Percentiles rank a stretch among this genome's conserved stretches.
Conservation (phyloP, 2,797 vertebrate species). For the Oreortyx pictus region DNA sequence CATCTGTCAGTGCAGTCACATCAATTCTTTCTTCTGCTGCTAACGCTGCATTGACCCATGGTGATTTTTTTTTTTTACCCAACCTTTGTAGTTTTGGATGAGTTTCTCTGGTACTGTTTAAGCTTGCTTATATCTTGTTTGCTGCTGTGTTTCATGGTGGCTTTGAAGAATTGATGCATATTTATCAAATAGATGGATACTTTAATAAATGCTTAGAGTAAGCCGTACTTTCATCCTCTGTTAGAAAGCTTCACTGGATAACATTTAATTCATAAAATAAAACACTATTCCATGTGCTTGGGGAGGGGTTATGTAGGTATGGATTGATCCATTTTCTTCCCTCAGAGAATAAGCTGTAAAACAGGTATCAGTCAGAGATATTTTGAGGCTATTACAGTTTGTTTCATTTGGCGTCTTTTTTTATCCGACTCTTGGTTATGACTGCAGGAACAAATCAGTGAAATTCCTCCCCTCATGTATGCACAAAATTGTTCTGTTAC, state of each 20-base stretch:
- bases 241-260: background rate
- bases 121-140: background rate
- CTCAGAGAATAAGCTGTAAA: background rate
- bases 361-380: background rate
- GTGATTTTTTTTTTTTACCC: background rate
- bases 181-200: background rate
- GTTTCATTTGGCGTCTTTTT: slow-evolving; percentile 2
- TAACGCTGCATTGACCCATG: background rate
- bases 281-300: background rate
- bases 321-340: background rate
- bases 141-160: background rate
- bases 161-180: slow-evolving; percentile 26
- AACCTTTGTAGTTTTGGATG: slow-evolving; percentile 2
- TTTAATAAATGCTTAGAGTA: slow-evolving; percentile 7
- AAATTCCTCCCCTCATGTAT: background rate
- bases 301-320: background rate
- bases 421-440: background rate
- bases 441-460: background rate
- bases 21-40: background rate
- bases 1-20: background rate
- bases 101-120: background rate
- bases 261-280: background rate
- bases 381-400: background rate
- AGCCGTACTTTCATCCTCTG: background rate
- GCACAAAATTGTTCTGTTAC: background rate